Evolutionary conservation across 2,113 vertebrate species (phyloP).

Genomic region (Dicerorhinus sumatrensis): DNA sequence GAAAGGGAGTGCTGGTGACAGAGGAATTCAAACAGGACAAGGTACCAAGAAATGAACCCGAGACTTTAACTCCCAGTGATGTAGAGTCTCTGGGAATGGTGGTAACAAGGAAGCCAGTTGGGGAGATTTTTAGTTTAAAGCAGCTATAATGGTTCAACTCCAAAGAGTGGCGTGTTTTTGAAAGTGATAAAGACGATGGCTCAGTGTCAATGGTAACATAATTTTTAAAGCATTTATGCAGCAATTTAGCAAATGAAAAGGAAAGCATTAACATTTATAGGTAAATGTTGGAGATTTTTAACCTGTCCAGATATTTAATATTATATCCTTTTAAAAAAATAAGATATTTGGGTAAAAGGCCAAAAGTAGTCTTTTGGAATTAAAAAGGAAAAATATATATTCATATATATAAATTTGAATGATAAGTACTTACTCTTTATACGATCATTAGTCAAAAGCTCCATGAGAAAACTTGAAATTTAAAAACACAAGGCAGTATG

Average conservation of each 20-base stretch:
- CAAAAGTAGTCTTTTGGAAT: background rate
- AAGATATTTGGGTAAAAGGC: background rate
- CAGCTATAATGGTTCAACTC: background rate
- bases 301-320: background rate
- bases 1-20: background rate
- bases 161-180: background rate
- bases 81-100: background rate
- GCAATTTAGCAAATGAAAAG: conserved; percentile 15
- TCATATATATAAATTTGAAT: background rate
- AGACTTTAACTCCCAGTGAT: background rate
- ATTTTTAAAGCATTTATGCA: background rate
- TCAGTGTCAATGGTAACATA: background rate
- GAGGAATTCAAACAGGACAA: background rate
- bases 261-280: background rate
- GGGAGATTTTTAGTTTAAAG: background rate
- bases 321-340: background rate
- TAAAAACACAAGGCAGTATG: background rate
- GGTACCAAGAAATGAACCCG: background rate
- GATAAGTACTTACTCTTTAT: conserved; percentile 12
- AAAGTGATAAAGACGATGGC: background rate
- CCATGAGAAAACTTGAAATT: conserved; percentile 42
- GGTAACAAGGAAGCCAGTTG: background rate
- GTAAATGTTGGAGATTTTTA: background rate
- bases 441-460: background rate
- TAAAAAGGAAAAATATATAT: background rate